Conservation (phyloP, 2,113 vertebrate genomes). For the Leptobrachium leishanense region DNA sequence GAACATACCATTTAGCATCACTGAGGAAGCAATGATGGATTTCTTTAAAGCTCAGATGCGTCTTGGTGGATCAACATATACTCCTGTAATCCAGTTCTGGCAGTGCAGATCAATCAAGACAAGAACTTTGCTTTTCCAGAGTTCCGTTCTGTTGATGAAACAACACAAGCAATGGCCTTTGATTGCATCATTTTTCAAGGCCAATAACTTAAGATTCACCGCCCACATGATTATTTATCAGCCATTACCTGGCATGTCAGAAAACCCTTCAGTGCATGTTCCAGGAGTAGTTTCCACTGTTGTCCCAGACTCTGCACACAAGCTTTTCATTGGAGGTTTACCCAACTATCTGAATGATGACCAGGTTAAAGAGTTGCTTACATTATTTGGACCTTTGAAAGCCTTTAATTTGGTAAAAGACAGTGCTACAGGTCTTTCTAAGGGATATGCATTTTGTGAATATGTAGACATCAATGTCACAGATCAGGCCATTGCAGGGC, state of each 20-base stretch:
- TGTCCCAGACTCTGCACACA: too few relatives aligned
- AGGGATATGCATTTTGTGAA: too few relatives aligned
- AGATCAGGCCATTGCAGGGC: too few relatives aligned
- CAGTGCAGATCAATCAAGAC: slow-evolving; percentile 82
- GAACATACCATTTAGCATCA: slow-evolving; percentile 91
- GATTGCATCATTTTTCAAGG: slow-evolving; percentile 93
- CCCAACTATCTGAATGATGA: too few relatives aligned
- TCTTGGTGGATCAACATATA: slow-evolving; percentile 85
- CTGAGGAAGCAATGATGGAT: slow-evolving; percentile 94
- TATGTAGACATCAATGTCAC: too few relatives aligned
- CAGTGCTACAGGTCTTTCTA: too few relatives aligned
- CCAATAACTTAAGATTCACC: slow-evolving; percentile 88
- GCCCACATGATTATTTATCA: slow-evolving; percentile 85
- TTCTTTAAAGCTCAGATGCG: slow-evolving; percentile 95
- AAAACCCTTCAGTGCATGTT: too few relatives aligned
- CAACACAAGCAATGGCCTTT: slow-evolving; percentile 91
- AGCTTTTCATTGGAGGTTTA: too few relatives aligned
- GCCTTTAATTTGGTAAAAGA: too few relatives aligned
- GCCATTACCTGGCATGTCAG: slow-evolving; percentile 81
- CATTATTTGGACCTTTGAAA: too few relatives aligned
- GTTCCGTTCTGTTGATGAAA: slow-evolving; percentile 92
- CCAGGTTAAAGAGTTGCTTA: too few relatives aligned
- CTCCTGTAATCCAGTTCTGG: slow-evolving; percentile 89
- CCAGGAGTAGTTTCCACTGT: too few relatives aligned
- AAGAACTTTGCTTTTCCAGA: slow-evolving; percentile 54